Base-by-base conservation (phyloP, 2,113 vertebrate genomes). In the Acrocephalus arundinaceus region DNA sequence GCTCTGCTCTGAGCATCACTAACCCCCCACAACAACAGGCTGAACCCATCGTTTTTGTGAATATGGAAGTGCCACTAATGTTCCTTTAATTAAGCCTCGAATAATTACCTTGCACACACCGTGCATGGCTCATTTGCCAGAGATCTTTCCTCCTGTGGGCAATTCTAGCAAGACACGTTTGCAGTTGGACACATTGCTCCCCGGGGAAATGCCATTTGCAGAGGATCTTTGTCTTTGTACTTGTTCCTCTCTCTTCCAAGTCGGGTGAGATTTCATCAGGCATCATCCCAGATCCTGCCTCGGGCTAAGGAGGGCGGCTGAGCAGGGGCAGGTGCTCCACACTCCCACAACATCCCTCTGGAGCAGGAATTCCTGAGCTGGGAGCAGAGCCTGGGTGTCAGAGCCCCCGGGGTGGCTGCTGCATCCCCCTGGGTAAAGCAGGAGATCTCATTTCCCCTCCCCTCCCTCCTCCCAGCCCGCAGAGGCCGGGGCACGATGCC, bases 81-180 rank as follows among this genome's bases (percentile, higher is more conserved):
- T 84, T 75, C 88, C 89, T 80, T 91, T 95, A 96, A 96, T 95
- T 94, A 96, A 94, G 94, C 67, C 88, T 87, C 15, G 1, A 73
- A 35, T 96, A 93, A 96, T 97, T 96, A 96, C 95, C 92, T 92
- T 57, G 75, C 68, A n/a, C 81, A 74, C 57, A 63, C 95, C 22
- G 8, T 84, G 89, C 90, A 62, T 4, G 86, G 72, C 95, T 97
- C 94, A 67, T 95, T 91, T 81, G 86, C 49, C 83, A 74, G 66
- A 71, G 92, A 57, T 83, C 68, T 78, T 63, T 67, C 49, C 95
- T 97, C 94, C 72, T 41, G 79, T 72, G 94, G 74, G 90, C 90
- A 46, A 71, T 96, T 87, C 41, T 10, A 90, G 76, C 70, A 9
- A 61, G 82, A 20, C 54, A 6, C 22, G 20, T 59, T 72, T 93